phyloP scores from a whole-genome alignment of 2,888 invertebrate species.

The Oxyteleia sp. region DNA sequence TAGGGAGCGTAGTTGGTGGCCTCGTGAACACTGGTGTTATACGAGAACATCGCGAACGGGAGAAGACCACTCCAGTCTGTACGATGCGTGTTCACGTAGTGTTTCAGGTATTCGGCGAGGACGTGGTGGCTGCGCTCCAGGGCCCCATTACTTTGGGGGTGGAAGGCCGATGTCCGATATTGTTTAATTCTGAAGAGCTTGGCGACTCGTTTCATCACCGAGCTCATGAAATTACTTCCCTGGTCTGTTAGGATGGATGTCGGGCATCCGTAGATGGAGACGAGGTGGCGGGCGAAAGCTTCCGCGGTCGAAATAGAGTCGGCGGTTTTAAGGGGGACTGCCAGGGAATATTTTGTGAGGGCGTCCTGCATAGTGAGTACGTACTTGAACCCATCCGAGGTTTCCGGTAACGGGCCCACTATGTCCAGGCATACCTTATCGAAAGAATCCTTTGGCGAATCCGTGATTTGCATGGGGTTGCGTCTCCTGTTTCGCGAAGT shows the following conservation, averaged over 20 bases:
- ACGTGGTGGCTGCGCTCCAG: constrained; percentile 45
- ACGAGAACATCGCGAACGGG: constrained; percentile 13
- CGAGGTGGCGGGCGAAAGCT: constrained; percentile 65
- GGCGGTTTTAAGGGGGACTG: neutral
- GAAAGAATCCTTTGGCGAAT: neutral
- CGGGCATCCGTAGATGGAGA: constrained; percentile 68
- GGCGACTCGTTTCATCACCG: neutral
- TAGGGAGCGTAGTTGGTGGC: constrained; percentile 39
- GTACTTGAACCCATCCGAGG: neutral
- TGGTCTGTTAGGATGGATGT: constrained; percentile 73
- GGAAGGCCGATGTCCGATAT: neutral
- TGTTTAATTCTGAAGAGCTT: constrained; percentile 16
- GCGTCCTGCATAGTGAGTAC: neutral
- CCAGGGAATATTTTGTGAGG: neutral
- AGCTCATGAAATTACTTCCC: constrained; percentile 71
- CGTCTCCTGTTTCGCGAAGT: neutral
- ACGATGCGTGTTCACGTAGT: constrained; percentile 5
- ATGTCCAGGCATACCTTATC: constrained; percentile 23
- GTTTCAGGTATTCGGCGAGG: constrained; percentile 26
- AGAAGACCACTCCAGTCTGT: constrained; percentile 3
- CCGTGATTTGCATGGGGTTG: constrained; percentile 28
- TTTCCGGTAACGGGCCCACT: neutral
- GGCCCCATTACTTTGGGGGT: constrained; percentile 19
- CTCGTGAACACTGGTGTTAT: constrained; percentile 19
- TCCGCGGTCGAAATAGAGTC: constrained; percentile 44